Evolutionary conservation across 2,797 vertebrate species (phyloP), one percentile per base, ranked within the genome.

Genomic region (Rhabdophis nuchalis): DNA sequence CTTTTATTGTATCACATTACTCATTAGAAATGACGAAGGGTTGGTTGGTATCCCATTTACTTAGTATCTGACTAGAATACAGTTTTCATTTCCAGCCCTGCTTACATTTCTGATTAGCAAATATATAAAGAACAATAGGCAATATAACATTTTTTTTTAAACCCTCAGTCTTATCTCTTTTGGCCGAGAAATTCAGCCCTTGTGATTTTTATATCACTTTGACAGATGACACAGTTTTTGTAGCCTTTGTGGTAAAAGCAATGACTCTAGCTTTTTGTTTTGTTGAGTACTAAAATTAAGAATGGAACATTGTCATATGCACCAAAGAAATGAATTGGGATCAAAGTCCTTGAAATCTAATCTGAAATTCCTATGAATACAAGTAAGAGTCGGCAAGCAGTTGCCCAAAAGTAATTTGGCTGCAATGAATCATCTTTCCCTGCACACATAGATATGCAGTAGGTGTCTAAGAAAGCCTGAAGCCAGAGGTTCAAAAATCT

Each of bases 111-210:
- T 12, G 32, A 92, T 89, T 87, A 93, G 93, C 93, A 60, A 89
- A 56, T 87, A 58, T 89, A 68, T 89, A 92, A 94, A 12, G n/a
- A 87, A 2, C 60, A 90, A 93, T 88, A 4, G 91, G 72, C 32
- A 32, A 88, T 1, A 3, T 2, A 58, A 5, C 89, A 53, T 85
- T 1, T 50, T 50, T 50, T 50, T 5, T 5, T 58, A n/a, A 12
- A 87, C 1, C 7, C 72, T 11, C 36, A 82, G 36, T 46, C 20
- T 12, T 14, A 86, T 87, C 1, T 89, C 56, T 58, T 6, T 92
- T 88, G 61, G 23, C 52, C 91, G 90, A 57, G 90, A 13, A 25
- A 87, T 61, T 29, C 20, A 89, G 25, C 4, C 57, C 36, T 91
- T 60, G n/a, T 88, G 25, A 93, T 41, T 53, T 85, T 57, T 41